Conservation (phyloP, 2,888 invertebrate species). For the Drosophila falleni region DNA sequence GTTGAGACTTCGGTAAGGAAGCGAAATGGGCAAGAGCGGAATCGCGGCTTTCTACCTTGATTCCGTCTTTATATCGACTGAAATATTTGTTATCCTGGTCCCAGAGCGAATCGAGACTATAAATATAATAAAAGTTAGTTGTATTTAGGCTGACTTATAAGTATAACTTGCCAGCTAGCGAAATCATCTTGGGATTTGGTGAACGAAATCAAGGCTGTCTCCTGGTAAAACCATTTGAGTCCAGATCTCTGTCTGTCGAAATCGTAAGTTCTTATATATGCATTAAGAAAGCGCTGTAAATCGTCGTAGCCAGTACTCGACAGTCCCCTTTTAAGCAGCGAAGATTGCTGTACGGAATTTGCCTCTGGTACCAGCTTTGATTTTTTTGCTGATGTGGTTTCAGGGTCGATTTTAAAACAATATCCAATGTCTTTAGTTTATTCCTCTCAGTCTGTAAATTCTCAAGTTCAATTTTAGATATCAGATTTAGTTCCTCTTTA, state of each 20-base stretch:
- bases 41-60: too few relatives aligned
- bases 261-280: background rate
- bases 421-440: too few relatives aligned
- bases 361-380: too few relatives aligned
- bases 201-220: background rate
- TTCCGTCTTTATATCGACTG: too few relatives aligned
- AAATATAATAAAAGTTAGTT: background rate
- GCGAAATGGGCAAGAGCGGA: background rate
- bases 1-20: background rate
- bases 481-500: too few relatives aligned
- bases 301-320: background rate
- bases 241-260: background rate
- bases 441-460: too few relatives aligned
- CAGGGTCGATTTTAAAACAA: too few relatives aligned
- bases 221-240: constrained; percentile 2
- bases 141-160: background rate
- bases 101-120: background rate
- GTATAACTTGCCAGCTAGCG: background rate
- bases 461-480: too few relatives aligned
- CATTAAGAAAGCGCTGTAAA: constrained; percentile 6
- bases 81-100: background rate
- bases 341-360: too few relatives aligned
- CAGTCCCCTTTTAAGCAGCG: too few relatives aligned
- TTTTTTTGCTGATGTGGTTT: too few relatives aligned
- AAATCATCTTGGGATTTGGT: background rate